Base-by-base conservation (phyloP, 2,113 vertebrate genomes). In the Calidris pygmaea region DNA sequence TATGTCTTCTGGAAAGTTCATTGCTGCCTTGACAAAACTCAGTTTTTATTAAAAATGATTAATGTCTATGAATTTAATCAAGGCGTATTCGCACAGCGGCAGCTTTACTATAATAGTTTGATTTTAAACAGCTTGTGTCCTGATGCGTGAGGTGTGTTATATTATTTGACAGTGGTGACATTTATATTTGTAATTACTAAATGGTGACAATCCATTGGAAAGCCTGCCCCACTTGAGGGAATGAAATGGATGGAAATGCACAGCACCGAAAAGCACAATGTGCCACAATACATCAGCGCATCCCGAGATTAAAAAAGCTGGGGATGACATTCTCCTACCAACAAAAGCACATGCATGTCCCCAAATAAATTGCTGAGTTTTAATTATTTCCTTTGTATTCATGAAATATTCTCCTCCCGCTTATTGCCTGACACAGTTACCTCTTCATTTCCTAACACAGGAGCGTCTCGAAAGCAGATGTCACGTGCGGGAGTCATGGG, bases 171-270 rank as follows among this genome's bases (percentile, higher is more conserved):
- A 95, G 96, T 50, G 1, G 66, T 97, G 97, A 97, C 96, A 97
- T 98, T 98, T 97, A 84, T 97, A 91, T 97, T 94, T 97, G 96
- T 96, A 97, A 97, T 97, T 97, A 95, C 95, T 95, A 96, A 96
- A 93, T 47, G 71, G 93, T 96, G 80, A 82, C 95, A 92, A 93
- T 68, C 94, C 89, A 39, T 14, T 91, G 93, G 91, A 91, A 96
- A 94, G 62, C 75, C 76, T 63, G 66, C 73, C 89, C 92, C 87
- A 88, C 85, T 85, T 37, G 32, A 85, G 79, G 45, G 92, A 90
- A 52, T 1, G 22, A 48, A 93, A 75, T 56, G 74, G 90, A 85
- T 96, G 81, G 92, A 67, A 94, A 82, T 17, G 70, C 37, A n/a
- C 4, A 5, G 52, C 83, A 45, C 35, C 1, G 32, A 67, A 71